Base-by-base conservation (phyloP, 2,888 invertebrate genomes). In the Pandemis corylana region DNA sequence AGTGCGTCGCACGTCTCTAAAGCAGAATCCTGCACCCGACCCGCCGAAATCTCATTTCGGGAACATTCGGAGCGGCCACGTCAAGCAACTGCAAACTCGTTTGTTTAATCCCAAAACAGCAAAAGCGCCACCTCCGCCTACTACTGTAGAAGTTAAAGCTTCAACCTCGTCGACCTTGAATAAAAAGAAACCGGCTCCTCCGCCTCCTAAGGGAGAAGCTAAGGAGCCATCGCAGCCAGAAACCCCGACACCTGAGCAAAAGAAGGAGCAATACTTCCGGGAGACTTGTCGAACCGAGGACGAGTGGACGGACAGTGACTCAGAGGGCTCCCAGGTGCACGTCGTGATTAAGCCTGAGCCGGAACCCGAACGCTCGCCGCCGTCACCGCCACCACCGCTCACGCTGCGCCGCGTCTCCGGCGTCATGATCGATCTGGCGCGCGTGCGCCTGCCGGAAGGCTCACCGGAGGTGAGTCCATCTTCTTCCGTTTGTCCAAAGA, bases 251-350 rank as follows among this genome's bases (percentile, higher is more conserved):
- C 78, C 84, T 53, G 85, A 85, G 78, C 87, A 89, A 76, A 89
- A 89, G 76, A 81, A 88, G 77, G 94, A 95, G 75, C 94, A 93
- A 78, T 96, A 92, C 80, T 95, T 95, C 82, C 93, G 94, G 15
- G 96, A 96, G 85, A 96, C 96, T 2, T 96, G 96, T 82, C 95
- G 95, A 68, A 96, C 96, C 36, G 96, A 96, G 84, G 96, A 96
- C 76, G 96, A 96, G 82, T 95, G 95, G 90, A 95, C 95, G 0
- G 94, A 93, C 41, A 94, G 94, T 77, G 93, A 93, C 74, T 86
- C 90, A n/a, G 93, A 93, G 66, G 89, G 90, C 71, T 83, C 84
- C n/a, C 87, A 87, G 75, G 71, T 81, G 71, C 85, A 82, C 59
- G 77, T 80, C 7, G 72, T 78, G 53, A 83, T 81, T 68, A 76